A percentile compares a stretch with the other conserved stretches of the same genome.
Evolutionary conservation across 2,113 vertebrate genomes (phyloP).

Genomic region (Cyanoramphus novaezelandiae): DNA sequence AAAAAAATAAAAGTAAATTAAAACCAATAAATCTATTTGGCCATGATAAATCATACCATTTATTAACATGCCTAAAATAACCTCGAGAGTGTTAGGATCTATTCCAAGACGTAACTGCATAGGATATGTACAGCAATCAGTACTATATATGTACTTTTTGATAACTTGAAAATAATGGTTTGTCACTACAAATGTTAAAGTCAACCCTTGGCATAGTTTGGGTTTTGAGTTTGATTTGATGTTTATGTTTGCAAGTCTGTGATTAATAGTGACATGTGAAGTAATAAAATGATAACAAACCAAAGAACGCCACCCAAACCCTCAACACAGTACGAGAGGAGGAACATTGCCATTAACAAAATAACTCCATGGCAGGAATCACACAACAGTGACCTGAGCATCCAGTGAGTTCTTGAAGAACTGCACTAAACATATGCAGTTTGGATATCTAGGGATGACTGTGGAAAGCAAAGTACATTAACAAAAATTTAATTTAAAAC

Average conservation of each 20-base stretch:
- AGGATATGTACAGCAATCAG: not conserved
- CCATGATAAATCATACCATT: not conserved
- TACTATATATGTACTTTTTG: not conserved
- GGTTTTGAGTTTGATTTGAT: not conserved
- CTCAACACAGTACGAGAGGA: not conserved
- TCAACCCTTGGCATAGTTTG: not conserved
- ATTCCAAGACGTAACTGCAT: not conserved
- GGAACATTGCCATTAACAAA: rapidly evolving
- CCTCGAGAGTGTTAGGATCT: not conserved
- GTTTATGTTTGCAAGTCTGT: not conserved
- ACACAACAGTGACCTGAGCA: not conserved
- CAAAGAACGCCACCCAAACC: not conserved
- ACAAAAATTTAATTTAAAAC: not conserved
- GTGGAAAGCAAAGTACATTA: not conserved
- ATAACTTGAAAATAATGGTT: not conserved
- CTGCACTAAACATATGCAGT: not conserved
- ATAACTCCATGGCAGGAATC: not conserved
- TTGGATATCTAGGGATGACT: not conserved
- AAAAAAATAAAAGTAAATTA: not conserved
- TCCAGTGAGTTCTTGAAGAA: not conserved
- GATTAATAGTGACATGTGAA: not conserved
- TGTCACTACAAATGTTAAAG: not conserved
- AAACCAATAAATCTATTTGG: not conserved
- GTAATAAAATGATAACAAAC: not conserved
- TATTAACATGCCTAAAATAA: not conserved